Conservation (phyloP, 2,113 vertebrate species). For the Cyprinodon brontotheroides region DNA sequence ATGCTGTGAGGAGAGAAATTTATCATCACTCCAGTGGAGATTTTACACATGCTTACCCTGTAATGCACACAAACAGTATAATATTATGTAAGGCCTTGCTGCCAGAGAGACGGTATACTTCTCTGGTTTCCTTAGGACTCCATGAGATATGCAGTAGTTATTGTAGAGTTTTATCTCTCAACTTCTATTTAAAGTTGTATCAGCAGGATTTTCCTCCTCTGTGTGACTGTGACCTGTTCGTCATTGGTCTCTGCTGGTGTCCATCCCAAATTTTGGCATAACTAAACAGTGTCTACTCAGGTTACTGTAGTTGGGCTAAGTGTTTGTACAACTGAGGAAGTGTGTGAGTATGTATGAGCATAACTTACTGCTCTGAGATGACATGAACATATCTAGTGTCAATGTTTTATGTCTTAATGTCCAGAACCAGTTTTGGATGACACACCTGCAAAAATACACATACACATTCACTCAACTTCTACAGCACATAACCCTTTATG, state of each 20-base stretch:
- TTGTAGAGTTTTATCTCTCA: slow-evolving; percentile 61
- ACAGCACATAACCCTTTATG: neutral
- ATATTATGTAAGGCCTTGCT: slow-evolving; percentile 42
- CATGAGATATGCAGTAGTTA: slow-evolving; percentile 33
- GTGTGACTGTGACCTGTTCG: slow-evolving; percentile 51
- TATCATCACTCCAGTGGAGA: slow-evolving; percentile 41
- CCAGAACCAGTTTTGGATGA: slow-evolving; percentile 80
- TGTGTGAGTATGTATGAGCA: slow-evolving; percentile 33
- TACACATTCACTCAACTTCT: slow-evolving; percentile 18
- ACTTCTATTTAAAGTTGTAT: slow-evolving; percentile 59
- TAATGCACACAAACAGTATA: slow-evolving; percentile 46
- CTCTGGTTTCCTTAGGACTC: slow-evolving; percentile 15
- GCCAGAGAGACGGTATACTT: slow-evolving; percentile 9
- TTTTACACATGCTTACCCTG: slow-evolving; percentile 31
- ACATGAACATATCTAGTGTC: slow-evolving; percentile 85
- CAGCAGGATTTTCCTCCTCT: slow-evolving; percentile 34
- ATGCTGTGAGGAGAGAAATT: slow-evolving; percentile 60
- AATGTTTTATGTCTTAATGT: slow-evolving; percentile 90
- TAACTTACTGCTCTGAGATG: slow-evolving; percentile 78
- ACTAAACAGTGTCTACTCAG: slow-evolving; percentile 83
- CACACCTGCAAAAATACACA: slow-evolving; percentile 7
- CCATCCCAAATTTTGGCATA: slow-evolving; percentile 59
- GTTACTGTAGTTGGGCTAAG: slow-evolving; percentile 63
- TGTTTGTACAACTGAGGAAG: slow-evolving; percentile 6
- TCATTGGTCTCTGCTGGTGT: slow-evolving; percentile 52